Percentiles rank a stretch among this genome's conserved stretches.
Evolutionary conservation across 2,797 vertebrate species (phyloP).

Genomic region (Sebastes steindachneri): DNA sequence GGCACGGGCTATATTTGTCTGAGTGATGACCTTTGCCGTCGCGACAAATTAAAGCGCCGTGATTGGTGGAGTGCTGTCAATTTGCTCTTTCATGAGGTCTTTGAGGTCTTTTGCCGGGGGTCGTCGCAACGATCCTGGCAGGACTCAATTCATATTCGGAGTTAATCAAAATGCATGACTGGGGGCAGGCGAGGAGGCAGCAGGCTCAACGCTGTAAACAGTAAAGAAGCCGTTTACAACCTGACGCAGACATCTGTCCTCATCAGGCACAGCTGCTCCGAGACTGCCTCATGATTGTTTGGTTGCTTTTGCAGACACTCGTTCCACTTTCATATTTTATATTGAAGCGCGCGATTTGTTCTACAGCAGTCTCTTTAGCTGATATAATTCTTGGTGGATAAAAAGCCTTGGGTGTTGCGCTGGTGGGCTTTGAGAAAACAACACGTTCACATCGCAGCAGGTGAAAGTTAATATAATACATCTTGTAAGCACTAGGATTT

Average conservation of each 20-base stretch:
- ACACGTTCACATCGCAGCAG: constrained; percentile 45
- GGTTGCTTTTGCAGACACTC: constrained; percentile 66
- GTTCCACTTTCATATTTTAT: constrained; percentile 62
- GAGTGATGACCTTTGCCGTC: constrained; percentile 69
- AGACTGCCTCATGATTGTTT: constrained; percentile 66
- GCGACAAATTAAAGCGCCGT: constrained; percentile 63
- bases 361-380: constrained; percentile 52
- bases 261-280: constrained; percentile 69
- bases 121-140: constrained; percentile 53
- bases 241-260: constrained; percentile 75
- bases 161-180: constrained; percentile 72
- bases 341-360: constrained; percentile 50
- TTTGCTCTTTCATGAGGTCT: constrained; percentile 55
- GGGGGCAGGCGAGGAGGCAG: constrained; percentile 56
- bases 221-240: constrained; percentile 72
- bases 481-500: constrained; percentile 18
- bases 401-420: constrained; percentile 32
- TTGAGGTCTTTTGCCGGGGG: constrained; percentile 33
- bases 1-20: constrained; percentile 52
- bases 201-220: constrained; percentile 60
- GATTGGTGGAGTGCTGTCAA: constrained; percentile 63
- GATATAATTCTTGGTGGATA: constrained; percentile 57
- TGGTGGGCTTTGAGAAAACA: constrained; percentile 40
- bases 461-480: constrained; percentile 32
- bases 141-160: constrained; percentile 55